phyloP scores from a whole-genome alignment of 2,888 invertebrate genomes.

The Hirtodrosophila confusa region DNA sequence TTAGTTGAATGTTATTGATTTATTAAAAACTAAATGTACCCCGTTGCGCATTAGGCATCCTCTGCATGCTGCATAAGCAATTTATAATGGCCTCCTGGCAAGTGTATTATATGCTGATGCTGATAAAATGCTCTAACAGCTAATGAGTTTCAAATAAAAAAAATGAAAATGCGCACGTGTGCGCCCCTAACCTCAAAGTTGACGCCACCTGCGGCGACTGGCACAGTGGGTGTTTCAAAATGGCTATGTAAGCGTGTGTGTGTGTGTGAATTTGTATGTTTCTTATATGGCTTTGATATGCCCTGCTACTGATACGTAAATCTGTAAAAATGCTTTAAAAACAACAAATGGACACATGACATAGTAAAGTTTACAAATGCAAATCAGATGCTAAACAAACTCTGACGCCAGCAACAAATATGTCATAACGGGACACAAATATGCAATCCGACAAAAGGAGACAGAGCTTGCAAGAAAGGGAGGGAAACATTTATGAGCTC shows the following conservation, averaged over 20 bases:
- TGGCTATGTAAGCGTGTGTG: conserved; percentile 5
- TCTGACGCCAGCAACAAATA: conserved; percentile 74
- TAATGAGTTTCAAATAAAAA: conserved; percentile 72
- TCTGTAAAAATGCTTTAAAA: conserved; percentile 59
- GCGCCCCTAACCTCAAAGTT: conserved; percentile 38
- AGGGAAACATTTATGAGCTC: conserved; percentile 66
- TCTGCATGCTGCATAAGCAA: conserved; percentile 23
- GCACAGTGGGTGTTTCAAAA: conserved; percentile 17
- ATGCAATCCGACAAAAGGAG: conserved; percentile 39
- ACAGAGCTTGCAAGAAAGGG: neutral
- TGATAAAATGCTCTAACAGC: conserved; percentile 61
- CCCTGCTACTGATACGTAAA: conserved; percentile 64
- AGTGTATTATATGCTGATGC: conserved; percentile 65
- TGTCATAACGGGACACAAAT: conserved; percentile 71
- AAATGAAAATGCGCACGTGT: conserved; percentile 36
- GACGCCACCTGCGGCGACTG: conserved; percentile 7
- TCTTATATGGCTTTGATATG: conserved; percentile 16
- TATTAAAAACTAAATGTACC: conserved; percentile 1
- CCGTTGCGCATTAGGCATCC: neutral
- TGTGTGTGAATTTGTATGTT: conserved; percentile 19
- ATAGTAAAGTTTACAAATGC: conserved; percentile 78
- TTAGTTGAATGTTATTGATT: neutral
- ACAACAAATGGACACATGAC: conserved; percentile 65
- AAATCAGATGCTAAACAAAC: conserved; percentile 78
- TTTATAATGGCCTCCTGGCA: conserved; percentile 24